Evolutionary conservation across 2,797 vertebrate genomes (phyloP), one percentile per base, ranked within the genome.

Genomic region (Melanotaenia nigrans): DNA sequence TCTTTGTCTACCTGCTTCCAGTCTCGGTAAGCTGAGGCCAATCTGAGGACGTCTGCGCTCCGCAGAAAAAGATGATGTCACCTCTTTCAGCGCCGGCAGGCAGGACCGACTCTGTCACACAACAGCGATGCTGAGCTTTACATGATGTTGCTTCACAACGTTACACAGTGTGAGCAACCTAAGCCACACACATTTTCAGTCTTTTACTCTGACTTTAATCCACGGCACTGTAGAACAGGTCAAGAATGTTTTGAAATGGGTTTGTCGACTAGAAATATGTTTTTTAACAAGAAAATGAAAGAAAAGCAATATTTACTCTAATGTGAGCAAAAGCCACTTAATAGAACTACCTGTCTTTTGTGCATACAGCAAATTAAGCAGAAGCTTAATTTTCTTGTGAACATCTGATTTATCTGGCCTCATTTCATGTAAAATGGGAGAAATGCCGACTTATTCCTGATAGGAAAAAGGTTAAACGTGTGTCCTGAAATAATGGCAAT

Each of bases 31-130:
- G 79, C 51, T 12, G 70, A 85, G 87, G 89, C 88, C 89, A 87
- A 88, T 87, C 77, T 68, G 80, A 88, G 85, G 82, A 87, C 77
- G 84, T 74, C 85, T 88, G 84, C 36, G 22, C 80, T 83, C 78
- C 51, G 78, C 80, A 89, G 87, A 88, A 85, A 86, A 79, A 78
- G 18, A 92, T 94, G 92, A 94, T 94, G 92, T 94, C 91, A 94
- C 90, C 79, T 74, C 69, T 85, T 81, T 78, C 77, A 68, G 79
- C n/a, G 84, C 91, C 71, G 56, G 85, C 81, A 56, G 84, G 82
- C 85, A 88, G 77, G 30, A 69, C 74, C 10, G 53, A 74, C 28
- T 32, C 69, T 55, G 69, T 61, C 74, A 40, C 79, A 54, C 75
- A 3, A 64, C 85, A 54, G 81, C 38, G 63, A 87, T 35, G 22